Evolutionary conservation across 1,140 invertebrate species (phyloP).

Genomic region (Heliconius hewitsoni): DNA sequence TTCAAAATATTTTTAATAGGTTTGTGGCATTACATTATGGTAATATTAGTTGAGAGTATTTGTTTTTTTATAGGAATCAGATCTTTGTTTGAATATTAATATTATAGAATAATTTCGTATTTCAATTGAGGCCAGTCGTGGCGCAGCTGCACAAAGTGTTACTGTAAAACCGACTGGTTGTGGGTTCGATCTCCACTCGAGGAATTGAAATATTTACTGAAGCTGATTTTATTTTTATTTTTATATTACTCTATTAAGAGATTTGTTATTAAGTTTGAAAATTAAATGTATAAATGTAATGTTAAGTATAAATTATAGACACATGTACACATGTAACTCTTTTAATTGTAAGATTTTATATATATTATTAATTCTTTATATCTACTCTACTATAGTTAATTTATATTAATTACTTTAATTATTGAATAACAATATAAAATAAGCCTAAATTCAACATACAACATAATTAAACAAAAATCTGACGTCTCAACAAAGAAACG

Average conservation of each 20-base stretch:
- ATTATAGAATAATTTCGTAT: too few species aligned
- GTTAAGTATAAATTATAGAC: background rate
- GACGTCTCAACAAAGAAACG: background rate
- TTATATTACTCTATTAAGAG: too few species aligned
- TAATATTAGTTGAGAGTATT: background rate
- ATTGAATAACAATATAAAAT: background rate
- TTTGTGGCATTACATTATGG: background rate
- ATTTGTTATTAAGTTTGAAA: too few species aligned
- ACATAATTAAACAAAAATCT: background rate
- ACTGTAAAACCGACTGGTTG: too few species aligned
- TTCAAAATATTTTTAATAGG: background rate
- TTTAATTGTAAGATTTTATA: background rate
- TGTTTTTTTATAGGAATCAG: background rate
- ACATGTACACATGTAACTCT: background rate
- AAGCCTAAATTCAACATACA: background rate
- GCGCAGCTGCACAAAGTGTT: too few species aligned
- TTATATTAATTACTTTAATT: background rate
- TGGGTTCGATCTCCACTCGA: too few species aligned
- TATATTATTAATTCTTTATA: too few species aligned
- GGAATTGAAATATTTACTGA: too few species aligned
- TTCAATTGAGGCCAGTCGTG: too few species aligned
- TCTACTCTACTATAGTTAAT: background rate
- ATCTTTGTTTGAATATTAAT: background rate
- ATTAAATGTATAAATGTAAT: too few species aligned
- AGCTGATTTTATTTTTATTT: too few species aligned